These are phyloP conservation scores for Stichodactyla helianthus DNA, from an alignment of 64 coral and sea anemone genomes.

Conservation along the genomic window DNA sequence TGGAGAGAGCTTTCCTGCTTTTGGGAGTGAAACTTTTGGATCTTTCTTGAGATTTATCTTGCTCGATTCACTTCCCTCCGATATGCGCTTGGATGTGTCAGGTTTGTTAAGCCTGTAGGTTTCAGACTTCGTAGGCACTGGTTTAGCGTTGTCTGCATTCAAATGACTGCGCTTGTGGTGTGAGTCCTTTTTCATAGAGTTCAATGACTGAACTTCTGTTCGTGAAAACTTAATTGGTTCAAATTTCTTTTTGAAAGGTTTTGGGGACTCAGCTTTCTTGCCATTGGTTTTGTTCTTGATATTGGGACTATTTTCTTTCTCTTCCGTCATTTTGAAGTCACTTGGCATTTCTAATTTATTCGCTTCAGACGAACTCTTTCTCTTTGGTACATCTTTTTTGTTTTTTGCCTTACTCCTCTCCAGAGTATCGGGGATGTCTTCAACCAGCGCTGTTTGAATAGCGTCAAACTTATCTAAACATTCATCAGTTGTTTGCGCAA, in stretches of 20 bases:
- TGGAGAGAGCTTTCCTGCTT: not conserved
- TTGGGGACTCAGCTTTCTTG: constrained; percentile 5
- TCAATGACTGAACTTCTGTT: not conserved
- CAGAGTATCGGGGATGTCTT: constrained; percentile 9
- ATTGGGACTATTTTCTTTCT: not conserved
- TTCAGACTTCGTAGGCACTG: not conserved
- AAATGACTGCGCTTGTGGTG: constrained; percentile 23
- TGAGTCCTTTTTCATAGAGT: constrained; percentile 15
- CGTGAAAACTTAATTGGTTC: not conserved
- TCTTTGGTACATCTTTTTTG: not conserved
- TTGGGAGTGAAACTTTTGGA: not conserved
- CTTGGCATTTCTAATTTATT: not conserved
- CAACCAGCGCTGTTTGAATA: not conserved
- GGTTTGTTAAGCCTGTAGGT: not conserved
- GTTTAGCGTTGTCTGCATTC: not conserved
- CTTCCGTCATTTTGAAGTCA: not conserved
- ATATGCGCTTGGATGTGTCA: not conserved
- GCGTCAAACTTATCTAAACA: constrained; percentile 1
- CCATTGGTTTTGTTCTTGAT: not conserved
- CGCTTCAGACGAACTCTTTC: not conserved
- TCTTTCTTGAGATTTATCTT: not conserved
- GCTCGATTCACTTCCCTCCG: not conserved
- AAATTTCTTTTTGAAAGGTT: not conserved
- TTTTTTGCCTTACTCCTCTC: not conserved
- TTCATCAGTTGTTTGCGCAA: not conserved